Percentiles rank a stretch among this genome's conserved stretches.
These are phyloP conservation scores for Hoplostethus mediterraneus DNA, from an alignment of 2,797 vertebrate genomes.

Conservation along the genomic window DNA sequence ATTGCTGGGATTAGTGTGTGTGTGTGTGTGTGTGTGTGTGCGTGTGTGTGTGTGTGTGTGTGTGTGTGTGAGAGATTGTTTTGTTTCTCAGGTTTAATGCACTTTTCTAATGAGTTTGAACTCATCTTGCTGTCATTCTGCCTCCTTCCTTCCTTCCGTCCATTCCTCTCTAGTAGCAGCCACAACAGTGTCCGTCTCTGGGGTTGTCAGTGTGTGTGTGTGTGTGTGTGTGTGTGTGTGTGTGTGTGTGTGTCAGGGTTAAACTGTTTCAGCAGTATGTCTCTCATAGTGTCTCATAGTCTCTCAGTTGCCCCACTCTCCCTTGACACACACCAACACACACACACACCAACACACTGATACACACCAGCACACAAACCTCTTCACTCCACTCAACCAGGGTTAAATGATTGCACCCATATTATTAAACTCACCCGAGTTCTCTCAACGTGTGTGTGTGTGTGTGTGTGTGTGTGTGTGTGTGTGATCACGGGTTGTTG, in stretches of 20 bases:
- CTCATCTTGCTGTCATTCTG: not conserved
- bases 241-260: slow-evolving; percentile 71
- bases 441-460: slow-evolving; percentile 67
- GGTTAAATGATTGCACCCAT: slow-evolving; percentile 84
- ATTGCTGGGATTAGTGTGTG: slow-evolving; percentile 3
- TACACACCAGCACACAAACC: slow-evolving; percentile 71
- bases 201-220: slow-evolving; percentile 34
- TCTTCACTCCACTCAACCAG: slow-evolving; percentile 80
- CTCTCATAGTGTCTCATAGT: slow-evolving; percentile 63
- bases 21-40: slow-evolving; percentile 1
- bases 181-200: slow-evolving; percentile 38
- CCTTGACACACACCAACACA: slow-evolving; percentile 59
- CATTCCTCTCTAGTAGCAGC: slow-evolving; percentile 50
- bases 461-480: slow-evolving; percentile 53
- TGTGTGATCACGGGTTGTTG: slow-evolving; percentile 74
- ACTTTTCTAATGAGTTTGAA: not conserved
- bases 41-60: slow-evolving; percentile 4
- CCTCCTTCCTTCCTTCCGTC: slow-evolving; percentile 4
- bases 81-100: not conserved
- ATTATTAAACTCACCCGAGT: slow-evolving; percentile 82
- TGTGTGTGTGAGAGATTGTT: slow-evolving; percentile 13
- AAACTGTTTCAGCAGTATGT: slow-evolving; percentile 78
- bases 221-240: slow-evolving; percentile 52
- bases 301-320: slow-evolving; percentile 60
- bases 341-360: slow-evolving; percentile 25